Percentiles rank a stretch among this genome's conserved stretches.
Conservation (phyloP, 2,797 vertebrate genomes). For the Petrocephalus sullivani region DNA sequence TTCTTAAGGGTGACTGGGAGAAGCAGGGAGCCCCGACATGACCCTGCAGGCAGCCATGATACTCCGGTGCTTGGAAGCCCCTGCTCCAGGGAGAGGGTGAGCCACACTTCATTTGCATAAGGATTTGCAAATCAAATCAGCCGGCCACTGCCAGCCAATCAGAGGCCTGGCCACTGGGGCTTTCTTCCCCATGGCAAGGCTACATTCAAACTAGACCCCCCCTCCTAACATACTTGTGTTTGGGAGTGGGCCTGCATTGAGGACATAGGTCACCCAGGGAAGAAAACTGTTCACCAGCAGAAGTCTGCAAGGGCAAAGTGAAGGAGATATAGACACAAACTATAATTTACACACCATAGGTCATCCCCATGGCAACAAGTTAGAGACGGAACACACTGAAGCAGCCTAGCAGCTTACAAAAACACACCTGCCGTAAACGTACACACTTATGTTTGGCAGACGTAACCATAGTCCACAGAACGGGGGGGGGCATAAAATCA, state of each 20-base stretch:
- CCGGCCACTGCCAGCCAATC: constrained; percentile 22
- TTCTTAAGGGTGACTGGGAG: constrained; percentile 38
- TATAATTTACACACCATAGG: not conserved
- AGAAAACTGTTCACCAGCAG: not conserved
- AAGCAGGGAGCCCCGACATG: constrained; percentile 26
- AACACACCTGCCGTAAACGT: not conserved
- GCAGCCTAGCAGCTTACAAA: not conserved
- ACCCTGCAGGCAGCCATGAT: constrained; percentile 33
- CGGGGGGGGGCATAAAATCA: not conserved
- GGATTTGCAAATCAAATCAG: constrained; percentile 49
- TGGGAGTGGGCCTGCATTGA: not conserved
- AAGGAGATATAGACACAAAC: not conserved
- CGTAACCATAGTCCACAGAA: not conserved
- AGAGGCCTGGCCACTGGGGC: not conserved
- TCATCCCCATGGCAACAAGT: constrained; percentile 9
- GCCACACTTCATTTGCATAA: constrained; percentile 37
- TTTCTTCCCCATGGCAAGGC: constrained; percentile 19
- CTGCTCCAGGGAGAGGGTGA: not conserved
- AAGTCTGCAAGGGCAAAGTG: not conserved
- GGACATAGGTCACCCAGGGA: constrained; percentile 5
- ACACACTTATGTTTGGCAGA: not conserved
- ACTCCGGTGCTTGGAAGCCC: constrained; percentile 16
- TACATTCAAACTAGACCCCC: constrained; percentile 31
- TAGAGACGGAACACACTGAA: not conserved
- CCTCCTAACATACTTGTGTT: constrained; percentile 15